Percentiles rank a stretch among this genome's conserved stretches.
Evolutionary conservation across 2,113 vertebrate species (phyloP).

Genomic region (Hippocampus guttulatus): DNA sequence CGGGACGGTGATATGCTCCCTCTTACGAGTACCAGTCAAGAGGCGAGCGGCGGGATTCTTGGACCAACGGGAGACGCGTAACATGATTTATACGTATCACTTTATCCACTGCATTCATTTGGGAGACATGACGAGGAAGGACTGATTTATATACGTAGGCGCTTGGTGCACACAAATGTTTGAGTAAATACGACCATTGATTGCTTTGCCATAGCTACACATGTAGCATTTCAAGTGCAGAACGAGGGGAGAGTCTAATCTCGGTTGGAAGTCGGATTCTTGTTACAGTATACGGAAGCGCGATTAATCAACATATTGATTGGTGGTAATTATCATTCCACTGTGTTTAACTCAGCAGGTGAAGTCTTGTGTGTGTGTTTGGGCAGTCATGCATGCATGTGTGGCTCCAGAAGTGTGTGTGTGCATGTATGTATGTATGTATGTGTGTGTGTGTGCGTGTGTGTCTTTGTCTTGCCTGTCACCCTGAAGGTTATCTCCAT

Average conservation of each 20-base stretch:
- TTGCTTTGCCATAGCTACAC: no score
- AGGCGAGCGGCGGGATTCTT: no score
- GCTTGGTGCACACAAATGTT: no score
- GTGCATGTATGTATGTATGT: conserved; percentile 35
- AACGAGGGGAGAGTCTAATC: neutral
- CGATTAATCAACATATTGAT: conserved; percentile 69
- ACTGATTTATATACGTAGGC: no score
- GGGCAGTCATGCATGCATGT: conserved; percentile 38
- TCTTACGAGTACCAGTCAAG: no score
- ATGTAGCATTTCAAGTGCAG: no score
- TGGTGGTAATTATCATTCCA: conserved; percentile 62
- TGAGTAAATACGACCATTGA: no score
- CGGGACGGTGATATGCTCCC: no score
- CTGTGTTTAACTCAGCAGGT: conserved; percentile 50
- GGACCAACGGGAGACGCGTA: no score
- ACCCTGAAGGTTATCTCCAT: conserved; percentile 97
- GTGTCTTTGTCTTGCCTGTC: conserved; percentile 85
- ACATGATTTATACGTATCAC: no score
- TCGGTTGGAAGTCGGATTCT: conserved; percentile 24
- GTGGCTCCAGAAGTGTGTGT: conserved; percentile 17
- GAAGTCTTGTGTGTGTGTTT: conserved; percentile 36
- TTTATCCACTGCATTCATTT: no score
- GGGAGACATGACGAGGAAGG: no score
- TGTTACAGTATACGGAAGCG: conserved; percentile 28
- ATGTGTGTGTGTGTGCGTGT: conserved; percentile 18